These are phyloP conservation scores for Prietella phreatophila DNA, from an alignment of 2,113 vertebrate species.

Conservation along the genomic window DNA sequence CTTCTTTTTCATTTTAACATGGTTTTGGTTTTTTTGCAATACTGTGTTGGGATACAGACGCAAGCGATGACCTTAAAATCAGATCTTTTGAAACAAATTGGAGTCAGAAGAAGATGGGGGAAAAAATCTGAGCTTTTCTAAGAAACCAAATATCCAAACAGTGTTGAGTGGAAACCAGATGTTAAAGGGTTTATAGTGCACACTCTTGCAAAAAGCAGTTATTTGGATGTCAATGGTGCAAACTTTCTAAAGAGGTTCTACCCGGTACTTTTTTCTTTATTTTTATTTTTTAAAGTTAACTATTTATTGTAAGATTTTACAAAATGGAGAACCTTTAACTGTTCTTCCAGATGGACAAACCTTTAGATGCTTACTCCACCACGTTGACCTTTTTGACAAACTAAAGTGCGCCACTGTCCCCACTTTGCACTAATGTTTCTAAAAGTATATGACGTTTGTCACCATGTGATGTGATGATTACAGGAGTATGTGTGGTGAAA, in stretches of 20 bases:
- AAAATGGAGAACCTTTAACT: neutral
- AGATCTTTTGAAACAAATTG: neutral
- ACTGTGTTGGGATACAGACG: neutral
- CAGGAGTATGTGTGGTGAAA: neutral
- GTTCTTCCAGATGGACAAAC: neutral
- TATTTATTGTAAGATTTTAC: neutral
- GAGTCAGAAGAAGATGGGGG: neutral
- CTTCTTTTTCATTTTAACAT: conserved; percentile 4
- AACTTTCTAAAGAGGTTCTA: neutral
- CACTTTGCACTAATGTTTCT: neutral
- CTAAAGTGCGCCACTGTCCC: neutral
- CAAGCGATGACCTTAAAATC: neutral
- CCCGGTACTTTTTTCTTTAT: neutral
- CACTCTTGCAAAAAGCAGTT: neutral
- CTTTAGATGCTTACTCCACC: neutral
- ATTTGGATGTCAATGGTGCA: neutral
- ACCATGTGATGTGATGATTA: neutral
- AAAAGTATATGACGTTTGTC: neutral
- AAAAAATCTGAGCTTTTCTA: conserved; percentile 1
- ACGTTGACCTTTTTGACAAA: neutral
- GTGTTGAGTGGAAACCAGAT: neutral
- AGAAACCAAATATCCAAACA: conserved; percentile 18
- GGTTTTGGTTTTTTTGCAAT: neutral
- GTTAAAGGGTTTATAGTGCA: neutral
- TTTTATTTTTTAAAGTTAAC: neutral